These are phyloP conservation scores for Origma solitaria DNA, from an alignment of 2,113 vertebrate species.

Conservation along the genomic window DNA sequence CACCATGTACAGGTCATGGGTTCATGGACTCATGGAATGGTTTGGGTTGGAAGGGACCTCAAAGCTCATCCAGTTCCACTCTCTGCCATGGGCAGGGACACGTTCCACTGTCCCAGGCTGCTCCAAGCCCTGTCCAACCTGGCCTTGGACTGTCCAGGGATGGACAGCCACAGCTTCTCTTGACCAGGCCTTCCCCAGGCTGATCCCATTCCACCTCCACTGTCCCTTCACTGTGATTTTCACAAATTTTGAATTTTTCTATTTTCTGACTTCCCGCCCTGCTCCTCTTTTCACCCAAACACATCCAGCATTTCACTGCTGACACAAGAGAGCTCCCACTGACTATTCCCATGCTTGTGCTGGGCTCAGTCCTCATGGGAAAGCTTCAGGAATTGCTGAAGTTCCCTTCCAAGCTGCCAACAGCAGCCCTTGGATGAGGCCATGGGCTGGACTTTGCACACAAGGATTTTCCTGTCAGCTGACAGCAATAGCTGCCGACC, in stretches of 20 bases:
- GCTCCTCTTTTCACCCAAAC: background rate
- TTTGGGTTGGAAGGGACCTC: background rate
- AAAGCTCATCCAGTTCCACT: fast-evolving
- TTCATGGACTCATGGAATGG: background rate
- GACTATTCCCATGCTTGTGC: background rate
- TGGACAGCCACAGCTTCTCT: background rate
- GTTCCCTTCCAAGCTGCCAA: background rate
- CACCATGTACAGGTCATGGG: background rate
- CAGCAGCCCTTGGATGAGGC: background rate
- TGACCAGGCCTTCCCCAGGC: background rate
- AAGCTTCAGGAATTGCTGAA: background rate
- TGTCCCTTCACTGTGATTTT: background rate
- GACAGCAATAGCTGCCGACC: background rate
- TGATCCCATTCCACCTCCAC: background rate
- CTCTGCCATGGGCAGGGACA: background rate
- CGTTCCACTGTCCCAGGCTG: fast-evolving
- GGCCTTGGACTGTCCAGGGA: background rate
- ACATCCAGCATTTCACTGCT: background rate
- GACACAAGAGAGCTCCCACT: background rate
- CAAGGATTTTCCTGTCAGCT: background rate
- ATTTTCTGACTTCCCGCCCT: background rate
- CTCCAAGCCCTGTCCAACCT: background rate
- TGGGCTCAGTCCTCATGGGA: background rate
- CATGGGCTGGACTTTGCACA: background rate
- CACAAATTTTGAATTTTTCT: background rate